These are phyloP conservation scores for Esox lucius DNA, from an alignment of 2,797 vertebrate species.

Conservation along the genomic window DNA sequence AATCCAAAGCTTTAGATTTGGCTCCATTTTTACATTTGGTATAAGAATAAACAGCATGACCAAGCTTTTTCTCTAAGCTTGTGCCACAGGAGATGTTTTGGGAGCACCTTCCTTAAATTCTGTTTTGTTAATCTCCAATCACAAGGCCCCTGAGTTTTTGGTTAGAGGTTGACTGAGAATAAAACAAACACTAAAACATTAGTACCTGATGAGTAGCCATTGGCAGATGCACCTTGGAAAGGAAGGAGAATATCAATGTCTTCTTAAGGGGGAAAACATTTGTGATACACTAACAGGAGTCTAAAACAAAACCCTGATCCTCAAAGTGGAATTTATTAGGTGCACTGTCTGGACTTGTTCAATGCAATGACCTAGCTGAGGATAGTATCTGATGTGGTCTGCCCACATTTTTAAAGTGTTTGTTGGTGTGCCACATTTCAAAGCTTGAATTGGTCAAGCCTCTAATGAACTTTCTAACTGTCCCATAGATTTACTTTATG, in stretches of 20 bases:
- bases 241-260: conserved; percentile 52
- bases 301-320: conserved; percentile 35
- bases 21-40: no score
- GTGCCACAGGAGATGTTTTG: no score
- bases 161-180: conserved; percentile 45
- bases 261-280: conserved; percentile 38
- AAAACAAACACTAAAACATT: conserved; percentile 57
- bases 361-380: conserved; percentile 8
- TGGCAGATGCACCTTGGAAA: conserved; percentile 48
- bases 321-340: conserved; percentile 39
- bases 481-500: conserved; percentile 1
- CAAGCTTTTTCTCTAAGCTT: no score
- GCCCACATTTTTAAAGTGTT: not conserved
- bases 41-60: no score
- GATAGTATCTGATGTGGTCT: conserved; percentile 15
- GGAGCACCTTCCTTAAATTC: no score
- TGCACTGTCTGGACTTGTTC: conserved; percentile 28
- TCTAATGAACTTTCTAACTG: conserved; percentile 29
- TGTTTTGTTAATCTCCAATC: no score
- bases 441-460: conserved; percentile 16
- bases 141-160: conserved; percentile 14
- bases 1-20: no score
- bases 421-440: not conserved
- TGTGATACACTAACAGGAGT: conserved; percentile 18
- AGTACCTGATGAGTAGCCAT: conserved; percentile 55